phyloP scores from a whole-genome alignment of 1,140 invertebrate genomes.

The Diuraphis noxia region DNA sequence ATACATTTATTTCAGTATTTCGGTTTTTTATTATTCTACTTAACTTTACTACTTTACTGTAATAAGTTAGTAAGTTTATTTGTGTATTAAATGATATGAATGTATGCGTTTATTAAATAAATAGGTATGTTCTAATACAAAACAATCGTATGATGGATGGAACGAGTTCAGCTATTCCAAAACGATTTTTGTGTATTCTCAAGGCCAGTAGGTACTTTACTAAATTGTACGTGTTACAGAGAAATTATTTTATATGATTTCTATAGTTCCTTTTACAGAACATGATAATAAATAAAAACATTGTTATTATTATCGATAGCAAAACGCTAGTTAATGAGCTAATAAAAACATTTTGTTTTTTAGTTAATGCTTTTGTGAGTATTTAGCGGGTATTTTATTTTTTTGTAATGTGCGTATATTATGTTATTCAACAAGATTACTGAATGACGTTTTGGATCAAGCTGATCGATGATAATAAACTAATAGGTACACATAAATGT shows the following conservation, averaged over 20 bases:
- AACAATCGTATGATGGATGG: not conserved
- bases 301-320: slow-evolving; percentile 25
- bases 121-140: not conserved
- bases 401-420: slow-evolving; percentile 39
- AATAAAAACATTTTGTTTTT: slow-evolving; percentile 40
- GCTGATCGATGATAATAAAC: slow-evolving; percentile 14
- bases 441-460: slow-evolving; percentile 35
- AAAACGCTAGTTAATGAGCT: slow-evolving; percentile 11
- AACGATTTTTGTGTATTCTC: slow-evolving; percentile 38
- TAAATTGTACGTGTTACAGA: slow-evolving; percentile 28
- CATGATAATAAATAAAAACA: slow-evolving; percentile 19
- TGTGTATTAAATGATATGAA: not conserved
- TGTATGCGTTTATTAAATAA: not conserved
- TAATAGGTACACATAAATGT: slow-evolving; percentile 3
- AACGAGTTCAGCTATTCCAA: not conserved
- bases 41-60: too few relatives aligned
- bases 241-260: slow-evolving; percentile 40
- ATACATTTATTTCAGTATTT: not conserved
- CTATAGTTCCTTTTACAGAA: not conserved
- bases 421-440: slow-evolving; percentile 45
- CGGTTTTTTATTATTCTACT: not conserved
- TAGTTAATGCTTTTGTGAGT: slow-evolving; percentile 17
- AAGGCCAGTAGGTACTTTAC: slow-evolving; percentile 34
- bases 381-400: not conserved
- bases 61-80: not conserved